phyloP scores from a whole-genome alignment of 1,140 invertebrate species.

The Samia ricini region DNA sequence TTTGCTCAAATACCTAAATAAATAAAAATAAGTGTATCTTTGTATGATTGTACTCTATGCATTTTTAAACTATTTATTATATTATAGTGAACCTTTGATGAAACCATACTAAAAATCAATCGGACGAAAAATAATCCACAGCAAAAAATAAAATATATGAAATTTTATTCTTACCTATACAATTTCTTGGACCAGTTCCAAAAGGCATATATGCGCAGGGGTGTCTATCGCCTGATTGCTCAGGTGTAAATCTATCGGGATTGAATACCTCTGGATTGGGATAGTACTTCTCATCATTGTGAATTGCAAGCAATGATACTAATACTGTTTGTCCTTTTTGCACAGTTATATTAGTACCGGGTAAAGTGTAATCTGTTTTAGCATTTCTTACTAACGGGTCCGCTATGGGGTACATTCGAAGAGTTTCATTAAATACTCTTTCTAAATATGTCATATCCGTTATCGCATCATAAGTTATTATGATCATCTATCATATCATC shows the following conservation, averaged over 20 bases:
- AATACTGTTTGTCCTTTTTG: slow-evolving; percentile 52
- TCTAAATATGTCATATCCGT: slow-evolving; percentile 68
- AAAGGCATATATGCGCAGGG: slow-evolving; percentile 78
- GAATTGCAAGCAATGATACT: slow-evolving; percentile 29
- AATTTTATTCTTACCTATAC: slow-evolving; percentile 78
- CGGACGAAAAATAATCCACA: background rate
- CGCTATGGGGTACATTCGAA: slow-evolving; percentile 79
- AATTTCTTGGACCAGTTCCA: slow-evolving; percentile 78
- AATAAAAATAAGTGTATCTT: no score
- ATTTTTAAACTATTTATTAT: no score
- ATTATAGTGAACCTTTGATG: no score
- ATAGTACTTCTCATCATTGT: slow-evolving; percentile 37
- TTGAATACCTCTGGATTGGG: slow-evolving; percentile 77
- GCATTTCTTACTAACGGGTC: slow-evolving; percentile 74
- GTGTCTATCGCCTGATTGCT: slow-evolving; percentile 58
- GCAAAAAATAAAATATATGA: no score
- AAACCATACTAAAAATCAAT: background rate
- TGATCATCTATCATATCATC: slow-evolving; percentile 44
- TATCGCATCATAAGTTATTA: slow-evolving; percentile 57
- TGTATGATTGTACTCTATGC: no score
- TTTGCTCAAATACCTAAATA: no score
- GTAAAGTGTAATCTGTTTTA: slow-evolving; percentile 74
- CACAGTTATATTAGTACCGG: slow-evolving; percentile 68
- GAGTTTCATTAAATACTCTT: slow-evolving; percentile 65
- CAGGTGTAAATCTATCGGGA: slow-evolving; percentile 74